Evolutionary conservation across 2,888 invertebrate genomes (phyloP), one percentile per base, ranked within the genome.

Genomic region (Strigamia maritima): DNA sequence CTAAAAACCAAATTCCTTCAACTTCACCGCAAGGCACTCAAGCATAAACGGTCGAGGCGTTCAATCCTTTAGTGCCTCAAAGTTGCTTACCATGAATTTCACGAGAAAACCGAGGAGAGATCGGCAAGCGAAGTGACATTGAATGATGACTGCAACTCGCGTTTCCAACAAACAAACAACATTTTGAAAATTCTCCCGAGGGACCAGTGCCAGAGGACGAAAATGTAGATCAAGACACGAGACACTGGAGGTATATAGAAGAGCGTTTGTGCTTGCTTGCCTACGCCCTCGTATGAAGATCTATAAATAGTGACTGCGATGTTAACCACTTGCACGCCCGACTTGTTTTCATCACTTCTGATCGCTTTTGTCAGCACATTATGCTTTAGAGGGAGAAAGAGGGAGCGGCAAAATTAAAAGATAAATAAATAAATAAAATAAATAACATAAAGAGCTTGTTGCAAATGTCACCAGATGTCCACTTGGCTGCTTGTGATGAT

Each of bases 11-110:
- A 70, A 70, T 70, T 28, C 16, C 24, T 70, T 28, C 70, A 28
- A 70, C 28, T 70, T 28, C 28, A 28, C 70, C 28, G 70, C 70
- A 70, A 70, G 70, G 70, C 70, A 70, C 26, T n/a, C 26, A 26
- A 70, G 70, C 70, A 26, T 70, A 70, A 28, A 70, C 70, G 28
- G 28, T 24, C 28, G 70, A 26, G 22, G 70, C 70, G 70, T 70
- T 28, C 70, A 70, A 70, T 70, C 70, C 70, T 24, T 70, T 70
- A 70, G 70, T 70, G 70, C 70, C 70, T 70, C 70, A 70, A 70
- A 70, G 70, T 70, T 70, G 70, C 70, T 70, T 26, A 70, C 70
- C 70, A 70, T 70, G 70, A 70, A 70, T 70, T 70, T 65, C 70
- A 28, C n/a, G 70, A 70, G 70, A 26, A 70, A 70, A 70, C 10